phyloP scores from a whole-genome alignment of 2,888 invertebrate species.

The Lathronympha strigana region DNA sequence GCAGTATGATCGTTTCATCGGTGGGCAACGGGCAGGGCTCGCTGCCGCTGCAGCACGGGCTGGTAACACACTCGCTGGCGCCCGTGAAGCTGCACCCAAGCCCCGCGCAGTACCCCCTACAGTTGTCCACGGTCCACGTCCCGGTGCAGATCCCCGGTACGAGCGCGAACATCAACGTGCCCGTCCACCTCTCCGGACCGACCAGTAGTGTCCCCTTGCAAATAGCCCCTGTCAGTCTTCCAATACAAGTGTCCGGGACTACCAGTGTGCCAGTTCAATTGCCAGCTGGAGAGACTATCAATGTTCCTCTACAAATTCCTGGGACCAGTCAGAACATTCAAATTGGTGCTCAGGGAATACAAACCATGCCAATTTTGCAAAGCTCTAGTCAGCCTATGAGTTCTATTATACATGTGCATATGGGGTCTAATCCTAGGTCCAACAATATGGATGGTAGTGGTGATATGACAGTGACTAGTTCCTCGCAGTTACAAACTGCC shows the following conservation, averaged over 20 bases:
- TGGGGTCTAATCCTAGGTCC: slow-evolving; percentile 70
- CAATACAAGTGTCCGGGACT: slow-evolving; percentile 72
- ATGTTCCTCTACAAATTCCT: slow-evolving; percentile 76
- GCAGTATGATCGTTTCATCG: slow-evolving; percentile 81
- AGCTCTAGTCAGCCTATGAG: slow-evolving; percentile 66
- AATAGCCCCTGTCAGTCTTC: slow-evolving; percentile 74
- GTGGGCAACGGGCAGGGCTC: slow-evolving; percentile 77
- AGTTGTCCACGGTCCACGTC: slow-evolving; percentile 77
- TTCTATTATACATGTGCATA: slow-evolving; percentile 78
- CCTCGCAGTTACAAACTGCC: slow-evolving; percentile 68
- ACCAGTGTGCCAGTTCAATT: slow-evolving; percentile 76
- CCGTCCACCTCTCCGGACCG: slow-evolving; percentile 73
- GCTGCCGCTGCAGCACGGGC: slow-evolving; percentile 74
- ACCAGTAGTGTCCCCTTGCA: slow-evolving; percentile 72
- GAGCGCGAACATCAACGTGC: slow-evolving; percentile 76
- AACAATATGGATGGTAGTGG: slow-evolving; percentile 66
- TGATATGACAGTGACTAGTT: slow-evolving; percentile 67
- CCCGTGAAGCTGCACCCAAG: slow-evolving; percentile 76
- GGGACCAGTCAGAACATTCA: slow-evolving; percentile 70
- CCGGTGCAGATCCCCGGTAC: slow-evolving; percentile 79
- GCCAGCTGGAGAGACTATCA: slow-evolving; percentile 75
- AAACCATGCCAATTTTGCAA: slow-evolving; percentile 76
- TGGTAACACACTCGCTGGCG: slow-evolving; percentile 76
- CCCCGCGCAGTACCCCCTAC: slow-evolving; percentile 72
- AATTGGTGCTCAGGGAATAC: slow-evolving; percentile 63